Evolutionary conservation across 2,113 vertebrate species (phyloP).

Genomic region (Dipodomys stephensi): DNA sequence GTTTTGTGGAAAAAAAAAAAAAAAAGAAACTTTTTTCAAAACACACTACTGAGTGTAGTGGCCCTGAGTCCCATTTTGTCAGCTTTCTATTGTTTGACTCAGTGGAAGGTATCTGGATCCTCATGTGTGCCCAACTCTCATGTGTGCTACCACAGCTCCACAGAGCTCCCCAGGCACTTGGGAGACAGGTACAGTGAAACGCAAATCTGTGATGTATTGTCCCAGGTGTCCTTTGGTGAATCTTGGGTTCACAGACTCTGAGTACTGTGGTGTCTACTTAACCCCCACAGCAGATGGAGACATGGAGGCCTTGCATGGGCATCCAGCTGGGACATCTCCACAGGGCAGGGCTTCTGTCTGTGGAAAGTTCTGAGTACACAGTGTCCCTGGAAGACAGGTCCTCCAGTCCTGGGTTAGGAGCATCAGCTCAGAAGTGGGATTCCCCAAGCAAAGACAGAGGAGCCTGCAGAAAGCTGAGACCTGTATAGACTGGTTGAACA

Average conservation of each 20-base stretch:
- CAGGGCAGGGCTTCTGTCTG: neutral
- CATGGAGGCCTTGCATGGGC: neutral
- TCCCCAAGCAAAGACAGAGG: neutral
- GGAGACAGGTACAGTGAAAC: neutral
- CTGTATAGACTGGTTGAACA: neutral
- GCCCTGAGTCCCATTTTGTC: neutral
- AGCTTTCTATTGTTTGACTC: neutral
- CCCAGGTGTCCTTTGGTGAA: neutral
- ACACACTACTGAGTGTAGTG: neutral
- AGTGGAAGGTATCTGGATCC: neutral
- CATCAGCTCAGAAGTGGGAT: neutral
- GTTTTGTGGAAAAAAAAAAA: neutral
- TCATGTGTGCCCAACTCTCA: neutral
- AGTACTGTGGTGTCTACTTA: neutral
- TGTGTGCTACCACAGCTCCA: neutral
- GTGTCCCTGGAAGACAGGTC: neutral
- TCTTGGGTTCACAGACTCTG: neutral
- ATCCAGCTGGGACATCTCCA: neutral
- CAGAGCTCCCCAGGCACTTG: rapidly evolving
- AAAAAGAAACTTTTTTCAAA: neutral
- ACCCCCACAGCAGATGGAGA: neutral
- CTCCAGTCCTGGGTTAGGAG: neutral
- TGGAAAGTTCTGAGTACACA: neutral
- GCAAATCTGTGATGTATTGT: neutral
- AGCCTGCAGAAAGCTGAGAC: neutral